Base-by-base conservation (phyloP, 2,797 vertebrate species). In the Phoebastria nigripes region DNA sequence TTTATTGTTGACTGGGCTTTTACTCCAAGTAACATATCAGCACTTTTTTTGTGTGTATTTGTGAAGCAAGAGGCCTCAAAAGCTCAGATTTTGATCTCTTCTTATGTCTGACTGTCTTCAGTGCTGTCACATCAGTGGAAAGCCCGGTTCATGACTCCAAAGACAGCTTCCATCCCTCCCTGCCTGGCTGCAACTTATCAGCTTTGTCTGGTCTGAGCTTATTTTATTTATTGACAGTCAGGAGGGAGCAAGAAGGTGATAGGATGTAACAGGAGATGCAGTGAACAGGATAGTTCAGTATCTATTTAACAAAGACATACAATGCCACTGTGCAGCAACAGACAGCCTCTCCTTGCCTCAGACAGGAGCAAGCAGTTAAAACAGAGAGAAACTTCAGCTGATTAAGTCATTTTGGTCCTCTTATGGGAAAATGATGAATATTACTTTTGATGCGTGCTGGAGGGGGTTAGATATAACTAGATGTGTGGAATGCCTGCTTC, bases 31-130 rank as follows among this genome's bases (percentile, higher is more conserved):
- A 82, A 80, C 24, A 7, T 7, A 71, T 8, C 55, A 67, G 44
- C 86, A 33, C 33, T 87, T 93, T 21, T 41, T 35, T 15, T 77
- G 42, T 21, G 24, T 67, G 66, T 87, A 46, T 82, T 91, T 73
- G 82, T 66, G 95, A 88, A 96, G 72, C 59, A 56, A 78, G 47
- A 77, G 58, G 62, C 67, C 93, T 96, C 73, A 47, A 74, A 89
- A 93, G 77, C 35, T 83, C 55, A 44, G 28, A 59, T 55, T 91
- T 96, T 96, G 89, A 94, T 97, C 87, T 97, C 61, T 88, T 91
- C 79, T 88, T 58, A 46, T 22, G 56, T 61, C 90, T 96, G 92
- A 66, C 51, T 85, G 92, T 90, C 62, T 83, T 82, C 90, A 86
- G 55, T 35, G 87, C 72, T 96, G 96, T 88, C 94, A 93, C 76